Conservation (phyloP, 2,888 invertebrate genomes). For the Perithous albicinctus region DNA sequence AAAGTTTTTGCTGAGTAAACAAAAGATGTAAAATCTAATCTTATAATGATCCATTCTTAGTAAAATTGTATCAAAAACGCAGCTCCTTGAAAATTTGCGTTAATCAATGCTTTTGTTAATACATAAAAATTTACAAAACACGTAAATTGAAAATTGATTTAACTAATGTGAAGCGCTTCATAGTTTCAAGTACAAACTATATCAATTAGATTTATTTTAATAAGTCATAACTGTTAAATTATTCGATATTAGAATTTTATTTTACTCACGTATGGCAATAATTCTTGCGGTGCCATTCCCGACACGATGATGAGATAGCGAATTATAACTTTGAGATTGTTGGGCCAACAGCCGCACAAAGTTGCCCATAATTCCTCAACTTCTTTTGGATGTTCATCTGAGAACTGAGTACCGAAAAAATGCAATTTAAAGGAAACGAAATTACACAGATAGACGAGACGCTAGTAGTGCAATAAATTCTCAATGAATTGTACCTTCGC, state of each 20-base stretch:
- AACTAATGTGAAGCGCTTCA: too few species aligned
- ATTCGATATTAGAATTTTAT: background rate
- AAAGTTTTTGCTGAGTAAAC: too few species aligned
- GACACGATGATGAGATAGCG: constrained; percentile 98
- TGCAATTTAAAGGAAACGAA: constrained; percentile 11
- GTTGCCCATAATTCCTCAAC: constrained; percentile 98
- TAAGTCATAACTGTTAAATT: background rate
- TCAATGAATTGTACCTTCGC: constrained; percentile 89
- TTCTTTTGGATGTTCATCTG: constrained; percentile 97
- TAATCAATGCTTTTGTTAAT: too few species aligned
- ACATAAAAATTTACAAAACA: too few species aligned
- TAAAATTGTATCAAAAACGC: too few species aligned
- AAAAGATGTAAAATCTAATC: too few species aligned
- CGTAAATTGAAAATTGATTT: too few species aligned
- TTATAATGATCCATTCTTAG: too few species aligned
- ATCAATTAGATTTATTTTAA: background rate
- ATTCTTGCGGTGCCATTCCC: constrained; percentile 98
- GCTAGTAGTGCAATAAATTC: background rate
- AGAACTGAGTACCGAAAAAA: constrained; percentile 88
- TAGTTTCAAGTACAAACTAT: too few species aligned
- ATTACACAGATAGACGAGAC: background rate
- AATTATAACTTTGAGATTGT: constrained; percentile 98
- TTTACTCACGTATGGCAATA: constrained; percentile 94
- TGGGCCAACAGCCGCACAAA: constrained; percentile 97
- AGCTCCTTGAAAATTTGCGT: too few species aligned